Evolutionary conservation across 1,140 invertebrate species (phyloP).

Genomic region (Elymnias hypermnestra): DNA sequence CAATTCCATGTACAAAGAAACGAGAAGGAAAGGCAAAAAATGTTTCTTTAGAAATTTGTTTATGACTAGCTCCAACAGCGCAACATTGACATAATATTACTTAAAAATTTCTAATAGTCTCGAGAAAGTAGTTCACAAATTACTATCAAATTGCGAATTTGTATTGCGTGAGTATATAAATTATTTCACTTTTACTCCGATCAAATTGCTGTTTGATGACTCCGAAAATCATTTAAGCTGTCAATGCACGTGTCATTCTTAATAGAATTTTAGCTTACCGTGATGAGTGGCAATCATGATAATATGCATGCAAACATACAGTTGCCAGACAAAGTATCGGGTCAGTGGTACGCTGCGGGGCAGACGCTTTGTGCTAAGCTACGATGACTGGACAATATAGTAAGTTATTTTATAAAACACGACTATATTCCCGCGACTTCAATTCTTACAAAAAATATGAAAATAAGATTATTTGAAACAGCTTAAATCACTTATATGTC

Average conservation of each 20-base stretch:
- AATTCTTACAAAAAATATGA: too few relatives aligned
- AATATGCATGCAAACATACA: slow-evolving; percentile 12
- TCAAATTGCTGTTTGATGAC: background rate
- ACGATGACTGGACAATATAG: slow-evolving; percentile 35
- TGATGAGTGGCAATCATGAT: slow-evolving; percentile 12
- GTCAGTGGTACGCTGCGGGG: slow-evolving; percentile 26
- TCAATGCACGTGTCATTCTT: background rate
- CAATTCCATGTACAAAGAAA: too few relatives aligned
- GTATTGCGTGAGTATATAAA: background rate
- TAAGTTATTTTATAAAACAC: background rate
- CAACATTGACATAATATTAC: too few relatives aligned
- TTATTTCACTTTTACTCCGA: slow-evolving; percentile 1
- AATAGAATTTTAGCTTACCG: slow-evolving; percentile 1
- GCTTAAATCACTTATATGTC: too few relatives aligned
- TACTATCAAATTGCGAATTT: background rate
- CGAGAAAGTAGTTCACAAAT: background rate
- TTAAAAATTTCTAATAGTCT: too few relatives aligned
- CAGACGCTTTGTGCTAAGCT: slow-evolving; percentile 18
- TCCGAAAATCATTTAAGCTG: background rate
- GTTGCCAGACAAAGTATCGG: slow-evolving; percentile 17
- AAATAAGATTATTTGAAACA: too few relatives aligned
- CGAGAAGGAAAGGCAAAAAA: too few relatives aligned
- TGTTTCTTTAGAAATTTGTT: too few relatives aligned
- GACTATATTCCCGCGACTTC: too few relatives aligned
- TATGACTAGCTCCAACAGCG: too few relatives aligned